Conservation (phyloP, 2,113 vertebrate genomes). For the Dasypus novemcinctus region DNA sequence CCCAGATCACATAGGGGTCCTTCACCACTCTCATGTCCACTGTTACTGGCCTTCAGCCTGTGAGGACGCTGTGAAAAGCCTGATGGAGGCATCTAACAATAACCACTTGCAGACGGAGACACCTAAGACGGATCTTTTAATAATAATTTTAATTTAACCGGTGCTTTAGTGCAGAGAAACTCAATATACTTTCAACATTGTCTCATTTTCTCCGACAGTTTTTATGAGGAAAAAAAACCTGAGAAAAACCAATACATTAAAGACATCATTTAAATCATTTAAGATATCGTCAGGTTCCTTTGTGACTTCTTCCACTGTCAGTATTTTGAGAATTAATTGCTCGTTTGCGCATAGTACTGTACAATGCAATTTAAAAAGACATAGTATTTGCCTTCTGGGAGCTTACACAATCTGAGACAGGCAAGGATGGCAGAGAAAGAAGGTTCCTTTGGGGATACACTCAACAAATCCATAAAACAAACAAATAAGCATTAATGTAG, state of each 20-base stretch:
- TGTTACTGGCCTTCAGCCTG: not conserved
- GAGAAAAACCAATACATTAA: conserved; percentile 57
- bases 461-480: conserved; percentile 49
- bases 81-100: not conserved
- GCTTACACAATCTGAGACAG: conserved; percentile 45
- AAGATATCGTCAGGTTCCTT: conserved; percentile 57
- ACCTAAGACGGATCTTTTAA: conserved; percentile 54
- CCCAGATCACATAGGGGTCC: not conserved
- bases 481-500: conserved; percentile 38
- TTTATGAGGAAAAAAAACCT: conserved; percentile 59
- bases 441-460: not conserved
- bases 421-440: conserved; percentile 43
- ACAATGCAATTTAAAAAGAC: conserved; percentile 67
- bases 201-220: conserved; percentile 59
- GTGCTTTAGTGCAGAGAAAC: conserved; percentile 61
- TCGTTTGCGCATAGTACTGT: conserved; percentile 58
- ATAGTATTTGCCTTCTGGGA: conserved; percentile 65
- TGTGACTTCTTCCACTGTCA: conserved; percentile 50
- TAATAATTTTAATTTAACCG: conserved; percentile 70
- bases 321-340: conserved; percentile 70
- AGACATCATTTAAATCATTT: conserved; percentile 70
- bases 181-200: conserved; percentile 59
- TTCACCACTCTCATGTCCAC: not conserved
- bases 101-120: conserved; percentile 1
- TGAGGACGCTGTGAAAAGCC: not conserved